Evolutionary conservation across 92 coral and sea anemone species (phyloP), one percentile per base, ranked within the genome.

Genomic region (Porites evermanni): DNA sequence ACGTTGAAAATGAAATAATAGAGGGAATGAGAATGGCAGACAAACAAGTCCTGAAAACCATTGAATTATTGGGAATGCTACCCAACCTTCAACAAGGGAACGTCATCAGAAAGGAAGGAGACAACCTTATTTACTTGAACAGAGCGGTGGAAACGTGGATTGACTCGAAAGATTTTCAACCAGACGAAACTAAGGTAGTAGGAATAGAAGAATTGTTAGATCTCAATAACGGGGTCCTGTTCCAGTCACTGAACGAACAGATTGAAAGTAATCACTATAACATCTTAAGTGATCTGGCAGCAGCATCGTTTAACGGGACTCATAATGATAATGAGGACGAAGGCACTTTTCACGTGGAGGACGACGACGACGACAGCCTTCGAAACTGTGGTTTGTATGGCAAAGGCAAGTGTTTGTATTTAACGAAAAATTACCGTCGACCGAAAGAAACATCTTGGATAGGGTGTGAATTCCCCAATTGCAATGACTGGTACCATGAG

Each of bases 391-490:
- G 6, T 64, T 66, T 85, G 17, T 85, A 75, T 70, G 76, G 21
- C 14, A 38, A 52, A 54, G 59, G 82, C 65, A 81, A 66, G 26
- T 87, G 87, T 85, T 11, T 59, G 52, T 80, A 87, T 63, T 77
- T 53, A 17, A 56, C 81, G 0, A 47, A 72, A 3, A 29, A 7
- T 29, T 87, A 79, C 67, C 44, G 69, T 51, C 51, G 86, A 66
- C 91, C 83, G 26, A 80, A 81, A 87, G 81, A 53, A 51, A 87
- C 91, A 18, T 47, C 67, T 24, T 87, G 91, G 91, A 81, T 87
- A 58, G 91, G 87, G 58, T 87, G 91, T 53, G 82, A 73, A 32
- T 87, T 67, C 69, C 87, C 91, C 58, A 60, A 70, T 12, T 80
- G 91, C 77, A 60, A 80, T 26, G 26, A 68, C 64, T 87, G 91